Conservation (phyloP, 2,888 invertebrate species). For the Disparrhopalites patrizii region DNA sequence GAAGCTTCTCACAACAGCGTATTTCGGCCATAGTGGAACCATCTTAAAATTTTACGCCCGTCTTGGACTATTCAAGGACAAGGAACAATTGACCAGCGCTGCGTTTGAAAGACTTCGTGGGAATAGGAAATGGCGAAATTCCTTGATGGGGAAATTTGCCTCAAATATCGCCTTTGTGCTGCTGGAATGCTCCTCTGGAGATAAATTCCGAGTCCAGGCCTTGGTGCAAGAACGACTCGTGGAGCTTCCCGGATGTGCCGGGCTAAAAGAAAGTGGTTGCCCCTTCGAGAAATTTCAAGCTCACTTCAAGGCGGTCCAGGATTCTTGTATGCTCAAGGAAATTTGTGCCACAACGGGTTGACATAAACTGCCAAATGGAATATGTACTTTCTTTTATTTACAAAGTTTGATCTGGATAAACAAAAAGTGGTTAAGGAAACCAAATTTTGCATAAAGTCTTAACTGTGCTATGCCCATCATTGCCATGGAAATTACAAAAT, state of each 20-base stretch:
- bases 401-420: too few species aligned
- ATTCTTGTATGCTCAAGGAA: background rate
- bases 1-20: slow-evolving; percentile 66
- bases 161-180: slow-evolving; percentile 57
- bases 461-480: background rate
- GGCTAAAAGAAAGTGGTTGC: background rate
- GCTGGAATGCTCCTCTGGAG: slow-evolving; percentile 47
- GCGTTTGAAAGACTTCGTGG: slow-evolving; percentile 63
- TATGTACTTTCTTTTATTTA: too few species aligned
- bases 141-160: slow-evolving; percentile 69
- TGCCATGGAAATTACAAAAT: slow-evolving; percentile 1
- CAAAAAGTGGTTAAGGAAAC: too few species aligned
- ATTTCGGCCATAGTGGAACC: slow-evolving; percentile 80
- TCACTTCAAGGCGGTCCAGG: background rate
- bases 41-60: slow-evolving; percentile 70
- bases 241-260: background rate
- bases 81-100: slow-evolving; percentile 58
- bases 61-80: slow-evolving; percentile 67
- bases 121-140: slow-evolving; percentile 62
- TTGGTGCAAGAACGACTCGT: slow-evolving; percentile 53
- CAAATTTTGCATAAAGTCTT: background rate
- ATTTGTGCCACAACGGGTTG: background rate
- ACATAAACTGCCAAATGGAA: background rate
- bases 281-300: too few species aligned
- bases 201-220: background rate